Evolutionary conservation across 2,113 vertebrate species (phyloP).

Genomic region (Gambusia affinis): DNA sequence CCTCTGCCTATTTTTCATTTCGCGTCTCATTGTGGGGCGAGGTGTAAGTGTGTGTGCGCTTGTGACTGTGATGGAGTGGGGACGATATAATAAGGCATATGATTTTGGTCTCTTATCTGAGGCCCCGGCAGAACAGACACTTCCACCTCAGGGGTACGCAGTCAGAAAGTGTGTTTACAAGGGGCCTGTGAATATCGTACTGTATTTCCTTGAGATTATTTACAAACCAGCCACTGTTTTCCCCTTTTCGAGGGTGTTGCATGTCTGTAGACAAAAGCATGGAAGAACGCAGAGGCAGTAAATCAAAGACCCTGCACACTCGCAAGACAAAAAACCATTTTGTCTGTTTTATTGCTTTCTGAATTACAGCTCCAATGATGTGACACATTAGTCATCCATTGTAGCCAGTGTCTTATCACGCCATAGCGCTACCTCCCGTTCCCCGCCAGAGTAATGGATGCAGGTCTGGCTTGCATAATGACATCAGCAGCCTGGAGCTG

Average conservation of each 20-base stretch:
- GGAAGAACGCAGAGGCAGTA: conserved; percentile 29
- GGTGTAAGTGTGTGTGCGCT: conserved; percentile 47
- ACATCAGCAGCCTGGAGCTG: conserved; percentile 65
- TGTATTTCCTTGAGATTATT: conserved; percentile 7
- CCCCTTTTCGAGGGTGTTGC: background rate
- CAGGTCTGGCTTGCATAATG: conserved; percentile 50
- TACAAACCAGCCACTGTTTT: background rate
- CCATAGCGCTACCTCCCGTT: conserved; percentile 50
- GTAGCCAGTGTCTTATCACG: conserved; percentile 50
- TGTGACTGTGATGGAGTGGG: conserved; percentile 39
- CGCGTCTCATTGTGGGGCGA: conserved; percentile 63
- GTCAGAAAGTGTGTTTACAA: background rate
- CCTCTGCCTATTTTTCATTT: conserved; percentile 72
- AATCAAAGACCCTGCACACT: conserved; percentile 29
- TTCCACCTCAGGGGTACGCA: conserved; percentile 25
- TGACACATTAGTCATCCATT: conserved; percentile 54
- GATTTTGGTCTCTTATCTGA: conserved; percentile 62
- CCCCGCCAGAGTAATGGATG: conserved; percentile 60
- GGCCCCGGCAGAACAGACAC: conserved; percentile 6
- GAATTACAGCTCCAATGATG: conserved; percentile 58
- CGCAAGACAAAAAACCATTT: conserved; percentile 51
- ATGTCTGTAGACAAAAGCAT: conserved; percentile 16
- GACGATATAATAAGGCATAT: conserved; percentile 59
- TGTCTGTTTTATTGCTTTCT: conserved; percentile 62
- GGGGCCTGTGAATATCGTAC: conserved; percentile 19